Evolutionary conservation across 2,797 vertebrate species (phyloP), one percentile per base, ranked within the genome.

Genomic region (Vultur gryphus): DNA sequence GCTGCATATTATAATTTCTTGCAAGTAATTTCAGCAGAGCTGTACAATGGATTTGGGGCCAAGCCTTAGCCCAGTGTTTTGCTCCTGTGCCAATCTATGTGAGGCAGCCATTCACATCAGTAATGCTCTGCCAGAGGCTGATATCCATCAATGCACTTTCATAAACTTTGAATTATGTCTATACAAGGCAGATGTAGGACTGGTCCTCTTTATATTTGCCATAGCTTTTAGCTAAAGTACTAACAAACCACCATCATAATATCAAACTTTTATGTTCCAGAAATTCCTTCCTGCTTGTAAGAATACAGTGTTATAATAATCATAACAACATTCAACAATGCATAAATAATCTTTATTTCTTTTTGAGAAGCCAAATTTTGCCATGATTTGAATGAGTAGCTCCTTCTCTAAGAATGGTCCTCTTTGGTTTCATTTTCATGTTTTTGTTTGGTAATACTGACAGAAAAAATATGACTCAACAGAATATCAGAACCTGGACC

Each of bases 61-160:
- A 3, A 71, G 25, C 37, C n/a, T 75, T 37, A 67, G n/a, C 23
- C 19, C 57, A 35, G 24, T 39, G 51, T 58, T 95, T 75, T 84
- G 37, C 44, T 87, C 58, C 69, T 82, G 35, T 89, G 51, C 49
- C 78, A 57, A 16, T 75, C 17, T 44, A 9, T 10, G 16, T 39
- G 69, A 93, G 54, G 33, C 58, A 93, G 46, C 11, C 29, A 49
- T 72, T 89, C 44, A 72, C 70, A 87, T 65, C 46, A 73, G 54
- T 57, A 76, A 82, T 29, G 13, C 21, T 87, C 61, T 84, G 54
- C 41, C 65, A 92, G 72, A 66, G 29, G 26, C 48, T 84, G 57
- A 13, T 77, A 64, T 49, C 57, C 64, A 37, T 65, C 84, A 41
- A 6, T 67, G 59, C 33, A 25, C 66, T 65, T 64, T 59, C 52